Conservation (phyloP, 2,888 invertebrate genomes). For the Griposia aprilina region DNA sequence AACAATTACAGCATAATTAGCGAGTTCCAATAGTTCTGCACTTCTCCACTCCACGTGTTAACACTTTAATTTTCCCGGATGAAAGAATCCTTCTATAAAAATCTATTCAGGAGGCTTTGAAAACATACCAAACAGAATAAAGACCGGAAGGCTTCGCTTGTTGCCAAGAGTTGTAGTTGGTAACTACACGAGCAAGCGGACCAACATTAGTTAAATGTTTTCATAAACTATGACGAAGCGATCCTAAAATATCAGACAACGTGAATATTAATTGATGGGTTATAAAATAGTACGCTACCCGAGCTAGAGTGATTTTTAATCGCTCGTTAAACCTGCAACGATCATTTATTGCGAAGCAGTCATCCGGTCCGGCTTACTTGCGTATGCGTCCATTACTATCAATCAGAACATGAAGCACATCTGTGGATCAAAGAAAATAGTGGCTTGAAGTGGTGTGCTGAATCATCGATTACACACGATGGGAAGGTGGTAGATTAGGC, state of each 20-base stretch:
- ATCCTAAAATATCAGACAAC: slow-evolving; percentile 68
- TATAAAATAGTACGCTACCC: slow-evolving; percentile 76
- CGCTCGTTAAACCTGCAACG: slow-evolving; percentile 74
- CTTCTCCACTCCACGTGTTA: too few species aligned
- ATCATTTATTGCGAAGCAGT: slow-evolving; percentile 69
- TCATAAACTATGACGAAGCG: slow-evolving; percentile 61
- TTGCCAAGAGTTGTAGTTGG: slow-evolving; percentile 2
- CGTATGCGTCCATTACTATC: slow-evolving; percentile 58
- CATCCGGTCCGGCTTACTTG: slow-evolving; percentile 50
- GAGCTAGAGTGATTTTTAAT: slow-evolving; percentile 77
- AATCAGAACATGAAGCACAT: slow-evolving; percentile 53
- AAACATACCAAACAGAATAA: slow-evolving; percentile 8
- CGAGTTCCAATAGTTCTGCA: not conserved
- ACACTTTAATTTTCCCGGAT: not conserved
- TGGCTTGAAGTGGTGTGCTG: slow-evolving; percentile 30
- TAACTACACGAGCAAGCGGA: slow-evolving; percentile 10
- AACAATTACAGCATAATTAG: not conserved
- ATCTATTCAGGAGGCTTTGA: not conserved
- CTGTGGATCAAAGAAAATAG: slow-evolving; percentile 58
- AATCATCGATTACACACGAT: slow-evolving; percentile 34
- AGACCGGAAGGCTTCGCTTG: not conserved
- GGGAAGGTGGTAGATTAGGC: slow-evolving; percentile 15
- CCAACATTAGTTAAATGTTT: slow-evolving; percentile 45
- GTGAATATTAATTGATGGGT: slow-evolving; percentile 75
- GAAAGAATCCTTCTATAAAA: not conserved